Conservation (phyloP, 1,140 invertebrate species). For the Drosophila serrata region DNA sequence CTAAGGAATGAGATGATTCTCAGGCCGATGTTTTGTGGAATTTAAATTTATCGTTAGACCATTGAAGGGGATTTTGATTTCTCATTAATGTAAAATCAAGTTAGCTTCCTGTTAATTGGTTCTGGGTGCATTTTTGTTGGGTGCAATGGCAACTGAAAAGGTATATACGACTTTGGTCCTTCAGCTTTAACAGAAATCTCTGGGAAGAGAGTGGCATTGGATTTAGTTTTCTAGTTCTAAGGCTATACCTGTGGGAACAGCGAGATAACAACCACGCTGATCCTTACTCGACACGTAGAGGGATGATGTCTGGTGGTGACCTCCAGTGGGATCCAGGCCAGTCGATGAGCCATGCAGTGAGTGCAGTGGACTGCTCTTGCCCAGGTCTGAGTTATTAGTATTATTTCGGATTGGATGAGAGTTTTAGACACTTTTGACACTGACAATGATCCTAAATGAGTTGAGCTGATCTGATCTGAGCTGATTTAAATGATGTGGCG, state of each 20-base stretch:
- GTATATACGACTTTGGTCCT: slow-evolving; percentile 3
- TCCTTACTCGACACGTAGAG: slow-evolving; percentile 88
- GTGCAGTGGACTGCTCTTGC: slow-evolving; percentile 71
- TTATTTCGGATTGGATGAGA: slow-evolving; percentile 40
- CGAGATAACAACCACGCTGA: slow-evolving; percentile 91
- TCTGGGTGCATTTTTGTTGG: slow-evolving; percentile 30
- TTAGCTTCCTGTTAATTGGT: slow-evolving; percentile 13
- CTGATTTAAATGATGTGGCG: slow-evolving; percentile 29
- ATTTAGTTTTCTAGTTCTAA: slow-evolving; percentile 29
- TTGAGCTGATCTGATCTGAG: slow-evolving; percentile 21
- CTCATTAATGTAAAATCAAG: background rate
- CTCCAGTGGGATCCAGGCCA: slow-evolving; percentile 67
- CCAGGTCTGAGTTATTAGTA: slow-evolving; percentile 48
- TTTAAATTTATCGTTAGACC: background rate
- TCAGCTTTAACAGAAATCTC: slow-evolving; percentile 41
- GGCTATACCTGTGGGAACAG: slow-evolving; percentile 88
- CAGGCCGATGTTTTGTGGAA: background rate
- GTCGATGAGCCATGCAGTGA: slow-evolving; percentile 67
- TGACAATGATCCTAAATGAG: slow-evolving; percentile 41
- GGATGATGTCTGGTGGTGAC: slow-evolving; percentile 86
- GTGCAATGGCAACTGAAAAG: slow-evolving; percentile 52
- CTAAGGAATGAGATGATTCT: background rate
- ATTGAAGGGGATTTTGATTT: background rate
- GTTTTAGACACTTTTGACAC: slow-evolving; percentile 68
- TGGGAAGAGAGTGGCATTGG: background rate